phyloP scores from a whole-genome alignment of 2,113 vertebrate genomes.

The Myrmophylax atrothorax region DNA sequence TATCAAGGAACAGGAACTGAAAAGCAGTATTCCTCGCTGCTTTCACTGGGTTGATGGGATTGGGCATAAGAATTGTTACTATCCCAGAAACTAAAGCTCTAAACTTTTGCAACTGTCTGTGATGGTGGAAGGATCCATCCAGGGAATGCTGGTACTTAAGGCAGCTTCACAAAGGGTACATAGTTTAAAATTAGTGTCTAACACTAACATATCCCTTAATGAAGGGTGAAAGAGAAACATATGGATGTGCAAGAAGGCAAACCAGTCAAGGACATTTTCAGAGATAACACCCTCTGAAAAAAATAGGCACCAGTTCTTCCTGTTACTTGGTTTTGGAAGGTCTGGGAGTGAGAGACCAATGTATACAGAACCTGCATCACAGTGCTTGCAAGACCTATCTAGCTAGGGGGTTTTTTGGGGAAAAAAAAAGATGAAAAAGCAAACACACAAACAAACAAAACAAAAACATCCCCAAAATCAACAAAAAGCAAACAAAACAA shows the following conservation, averaged over 20 bases:
- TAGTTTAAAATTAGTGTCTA: background rate
- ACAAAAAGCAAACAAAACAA: background rate
- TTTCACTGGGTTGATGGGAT: background rate
- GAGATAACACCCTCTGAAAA: background rate
- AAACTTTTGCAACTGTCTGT: background rate
- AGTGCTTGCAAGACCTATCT: background rate
- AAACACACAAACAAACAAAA: background rate
- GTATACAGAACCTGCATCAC: background rate
- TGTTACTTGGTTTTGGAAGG: background rate
- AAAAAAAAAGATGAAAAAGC: accelerated
- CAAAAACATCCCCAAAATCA: background rate
- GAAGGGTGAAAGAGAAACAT: background rate
- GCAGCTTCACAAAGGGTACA: background rate
- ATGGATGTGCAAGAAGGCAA: background rate
- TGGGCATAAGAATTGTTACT: background rate
- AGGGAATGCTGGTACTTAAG: background rate
- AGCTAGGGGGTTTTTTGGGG: accelerated
- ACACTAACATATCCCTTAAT: background rate
- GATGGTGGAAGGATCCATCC: background rate
- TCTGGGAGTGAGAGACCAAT: background rate
- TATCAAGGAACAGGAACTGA: background rate
- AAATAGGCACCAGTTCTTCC: background rate
- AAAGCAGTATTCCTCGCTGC: background rate
- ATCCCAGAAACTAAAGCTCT: background rate
- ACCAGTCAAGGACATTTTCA: background rate